Evolutionary conservation across 1,140 invertebrate species (phyloP).

Genomic region (Ganaspis sp.): DNA sequence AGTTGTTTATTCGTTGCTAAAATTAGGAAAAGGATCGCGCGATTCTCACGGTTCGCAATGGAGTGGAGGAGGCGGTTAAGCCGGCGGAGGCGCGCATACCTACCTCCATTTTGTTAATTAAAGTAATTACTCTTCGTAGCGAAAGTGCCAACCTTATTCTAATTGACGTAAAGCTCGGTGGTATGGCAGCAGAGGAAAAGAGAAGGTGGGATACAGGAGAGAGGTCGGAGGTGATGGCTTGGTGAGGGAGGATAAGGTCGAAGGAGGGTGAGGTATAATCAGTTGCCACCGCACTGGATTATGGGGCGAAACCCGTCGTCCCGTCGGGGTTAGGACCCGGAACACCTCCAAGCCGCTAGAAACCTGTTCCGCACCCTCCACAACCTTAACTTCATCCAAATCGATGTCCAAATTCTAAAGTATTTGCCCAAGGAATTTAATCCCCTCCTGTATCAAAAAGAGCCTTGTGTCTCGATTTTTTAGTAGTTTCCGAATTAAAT

Average conservation of each 20-base stretch:
- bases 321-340: conserved; percentile 68
- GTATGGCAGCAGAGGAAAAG: conserved; percentile 54
- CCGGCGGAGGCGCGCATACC: conserved; percentile 63
- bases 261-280: conserved; percentile 70
- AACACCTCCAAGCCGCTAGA: conserved; percentile 64
- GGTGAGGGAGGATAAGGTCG: conserved; percentile 67
- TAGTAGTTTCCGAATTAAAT: not conserved
- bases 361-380: conserved; percentile 51
- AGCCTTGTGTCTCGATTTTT: not conserved
- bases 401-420: conserved; percentile 55
- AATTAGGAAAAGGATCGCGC: conserved; percentile 59
- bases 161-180: conserved; percentile 77
- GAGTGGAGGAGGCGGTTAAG: conserved; percentile 55
- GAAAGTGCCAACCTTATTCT: conserved; percentile 78
- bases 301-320: conserved; percentile 69
- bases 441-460: not conserved
- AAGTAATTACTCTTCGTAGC: conserved; percentile 79
- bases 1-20: conserved; percentile 28
- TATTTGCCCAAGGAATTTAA: conserved; percentile 35
- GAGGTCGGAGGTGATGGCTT: conserved; percentile 47
- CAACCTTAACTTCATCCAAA: conserved; percentile 55
- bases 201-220: conserved; percentile 42
- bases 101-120: conserved; percentile 78
- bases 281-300: conserved; percentile 76
- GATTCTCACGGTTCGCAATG: conserved; percentile 56